A percentile compares a stretch with the other conserved stretches of the same genome.
phyloP scores from a whole-genome alignment of 2,888 invertebrate species.

The Hirtodrosophila confusa region DNA sequence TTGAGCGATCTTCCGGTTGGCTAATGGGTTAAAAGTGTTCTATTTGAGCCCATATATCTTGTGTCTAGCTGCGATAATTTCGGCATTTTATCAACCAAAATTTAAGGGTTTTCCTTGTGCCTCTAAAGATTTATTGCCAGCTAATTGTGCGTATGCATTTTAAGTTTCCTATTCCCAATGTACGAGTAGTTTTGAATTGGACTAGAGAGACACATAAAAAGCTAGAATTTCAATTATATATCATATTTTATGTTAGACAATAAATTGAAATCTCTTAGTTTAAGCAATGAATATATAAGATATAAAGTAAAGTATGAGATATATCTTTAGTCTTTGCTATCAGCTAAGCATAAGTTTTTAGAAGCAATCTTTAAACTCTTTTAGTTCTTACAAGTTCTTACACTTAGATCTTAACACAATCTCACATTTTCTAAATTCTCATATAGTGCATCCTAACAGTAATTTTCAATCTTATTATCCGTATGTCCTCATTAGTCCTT shows the following conservation, averaged over 20 bases:
- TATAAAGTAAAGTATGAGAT: too few species aligned
- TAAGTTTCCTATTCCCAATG: constrained; percentile 32
- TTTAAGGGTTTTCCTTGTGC: constrained; percentile 56
- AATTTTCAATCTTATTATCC: too few species aligned
- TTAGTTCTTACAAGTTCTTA: too few species aligned
- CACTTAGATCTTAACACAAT: too few species aligned
- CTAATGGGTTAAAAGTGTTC: constrained; percentile 79
- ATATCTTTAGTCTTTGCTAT: too few species aligned
- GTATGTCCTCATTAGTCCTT: too few species aligned
- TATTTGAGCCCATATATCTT: constrained; percentile 62
- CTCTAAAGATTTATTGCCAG: constrained; percentile 63
- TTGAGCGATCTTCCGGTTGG: constrained; percentile 82
- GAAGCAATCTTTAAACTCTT: too few species aligned
- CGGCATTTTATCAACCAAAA: constrained; percentile 76
- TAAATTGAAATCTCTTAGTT: background rate
- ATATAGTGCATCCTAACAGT: too few species aligned
- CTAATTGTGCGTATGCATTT: constrained; percentile 47
- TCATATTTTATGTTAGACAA: constrained; percentile 19
- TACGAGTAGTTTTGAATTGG: constrained; percentile 5
- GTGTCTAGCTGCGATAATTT: constrained; percentile 77
- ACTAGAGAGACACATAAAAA: constrained; percentile 40
- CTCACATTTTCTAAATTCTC: too few species aligned
- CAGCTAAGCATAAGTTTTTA: too few species aligned
- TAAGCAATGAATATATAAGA: background rate
- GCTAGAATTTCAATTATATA: constrained; percentile 11